Percentiles rank a stretch among this genome's conserved stretches.
Conservation (phyloP, 23 tunicate genomes). For the Styela clava region DNA sequence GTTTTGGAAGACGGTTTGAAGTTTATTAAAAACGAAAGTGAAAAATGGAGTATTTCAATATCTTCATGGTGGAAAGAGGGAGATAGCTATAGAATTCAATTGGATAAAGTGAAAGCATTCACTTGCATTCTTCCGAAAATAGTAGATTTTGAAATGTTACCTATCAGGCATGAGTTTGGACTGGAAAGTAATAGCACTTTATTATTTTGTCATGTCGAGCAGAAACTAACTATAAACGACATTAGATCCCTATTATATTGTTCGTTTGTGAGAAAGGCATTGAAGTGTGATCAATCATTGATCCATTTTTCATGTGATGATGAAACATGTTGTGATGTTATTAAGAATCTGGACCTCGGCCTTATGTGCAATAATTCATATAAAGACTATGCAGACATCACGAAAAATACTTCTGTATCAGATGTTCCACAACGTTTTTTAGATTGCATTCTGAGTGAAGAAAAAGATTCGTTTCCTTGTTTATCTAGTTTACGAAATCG, state of each 20-base stretch:
- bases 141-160: background rate
- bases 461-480: background rate
- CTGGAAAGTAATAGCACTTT: background rate
- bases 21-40: background rate
- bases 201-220: conserved; percentile 11
- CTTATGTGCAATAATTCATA: background rate
- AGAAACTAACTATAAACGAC: background rate
- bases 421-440: conserved; percentile 4
- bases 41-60: conserved; percentile 2
- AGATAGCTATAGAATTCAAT: background rate
- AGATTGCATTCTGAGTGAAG: background rate
- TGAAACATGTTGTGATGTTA: background rate
- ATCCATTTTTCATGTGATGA: background rate
- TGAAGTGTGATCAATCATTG: background rate
- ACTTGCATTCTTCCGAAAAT: background rate
- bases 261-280: background rate
- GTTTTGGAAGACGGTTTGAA: background rate
- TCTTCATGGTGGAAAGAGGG: background rate
- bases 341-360: background rate
- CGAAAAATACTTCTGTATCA: background rate
- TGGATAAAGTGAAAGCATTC: conserved; percentile 10
- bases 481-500: background rate
- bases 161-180: background rate
- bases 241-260: conserved; percentile 7
- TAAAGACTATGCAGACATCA: no score